A percentile compares a stretch with the other conserved stretches of the same genome.
Conservation (phyloP, 2,797 vertebrate genomes). For the Microcaecilia unicolor region DNA sequence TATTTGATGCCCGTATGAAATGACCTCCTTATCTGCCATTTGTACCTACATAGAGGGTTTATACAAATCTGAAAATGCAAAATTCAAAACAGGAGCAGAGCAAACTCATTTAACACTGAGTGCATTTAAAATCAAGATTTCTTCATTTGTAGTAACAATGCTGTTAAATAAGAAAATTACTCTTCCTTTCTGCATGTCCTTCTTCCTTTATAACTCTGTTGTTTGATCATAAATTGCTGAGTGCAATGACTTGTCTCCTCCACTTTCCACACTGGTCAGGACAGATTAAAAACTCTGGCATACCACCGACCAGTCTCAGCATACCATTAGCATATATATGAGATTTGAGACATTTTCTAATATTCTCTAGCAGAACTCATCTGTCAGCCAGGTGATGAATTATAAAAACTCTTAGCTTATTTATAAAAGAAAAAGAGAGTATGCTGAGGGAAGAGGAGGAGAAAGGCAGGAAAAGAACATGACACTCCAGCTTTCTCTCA, state of each 20-base stretch:
- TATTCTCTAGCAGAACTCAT: conserved; percentile 99
- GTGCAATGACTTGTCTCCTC: conserved; percentile 89
- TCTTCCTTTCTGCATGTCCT: conserved; percentile 64
- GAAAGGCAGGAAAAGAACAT: too few species aligned
- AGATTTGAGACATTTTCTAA: conserved; percentile 99
- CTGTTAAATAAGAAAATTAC: conserved; percentile 79
- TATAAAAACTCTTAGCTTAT: conserved; percentile 96
- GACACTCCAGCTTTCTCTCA: too few species aligned
- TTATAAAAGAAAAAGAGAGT: conserved; percentile 64
- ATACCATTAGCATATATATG: conserved; percentile 99
- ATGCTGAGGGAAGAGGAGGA: too few species aligned
- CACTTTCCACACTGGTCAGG: conserved; percentile 92
- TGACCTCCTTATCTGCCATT: conserved; percentile 60
- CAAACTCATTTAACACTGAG: conserved; percentile 75
- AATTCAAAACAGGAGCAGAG: conserved; percentile 56
- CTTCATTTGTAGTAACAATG: conserved; percentile 74
- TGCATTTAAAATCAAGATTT: conserved; percentile 73
- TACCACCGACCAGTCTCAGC: conserved; percentile 79
- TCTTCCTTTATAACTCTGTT: conserved; percentile 72
- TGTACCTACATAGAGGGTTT: conserved; percentile 67
- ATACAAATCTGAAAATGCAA: conserved; percentile 78
- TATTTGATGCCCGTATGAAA: conserved; percentile 67
- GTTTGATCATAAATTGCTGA: conserved; percentile 96
- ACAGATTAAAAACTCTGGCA: conserved; percentile 95
- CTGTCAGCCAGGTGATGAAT: conserved; percentile 99